Conservation (phyloP, 2,113 vertebrate species). For the Lycocorax pyrrhopterus region DNA sequence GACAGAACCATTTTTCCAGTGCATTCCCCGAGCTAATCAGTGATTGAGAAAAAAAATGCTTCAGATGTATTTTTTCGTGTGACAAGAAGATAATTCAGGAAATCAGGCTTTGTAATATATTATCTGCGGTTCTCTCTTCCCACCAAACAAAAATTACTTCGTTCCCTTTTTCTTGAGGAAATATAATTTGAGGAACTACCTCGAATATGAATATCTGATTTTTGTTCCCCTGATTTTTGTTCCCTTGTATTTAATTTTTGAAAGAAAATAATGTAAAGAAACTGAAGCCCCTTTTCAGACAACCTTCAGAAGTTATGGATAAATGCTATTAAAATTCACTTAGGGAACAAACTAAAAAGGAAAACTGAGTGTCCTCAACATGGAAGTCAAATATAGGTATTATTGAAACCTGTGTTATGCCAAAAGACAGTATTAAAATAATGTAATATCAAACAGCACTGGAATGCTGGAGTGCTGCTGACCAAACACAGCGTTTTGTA, state of each 20-base stretch:
- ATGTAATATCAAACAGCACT: background rate
- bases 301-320: background rate
- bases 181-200: background rate
- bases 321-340: background rate
- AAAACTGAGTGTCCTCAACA: background rate
- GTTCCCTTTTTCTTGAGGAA: background rate
- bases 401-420: background rate
- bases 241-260: background rate
- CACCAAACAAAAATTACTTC: background rate
- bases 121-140: background rate
- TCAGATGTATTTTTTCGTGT: background rate
- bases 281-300: background rate
- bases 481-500: background rate
- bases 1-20: background rate
- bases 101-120: background rate
- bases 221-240: background rate
- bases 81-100: background rate
- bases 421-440: background rate
- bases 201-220: background rate
- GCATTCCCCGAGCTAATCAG: background rate
- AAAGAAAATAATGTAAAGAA: background rate
- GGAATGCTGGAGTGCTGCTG: background rate
- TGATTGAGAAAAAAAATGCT: background rate
- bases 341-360: background rate
- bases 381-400: background rate